Evolutionary conservation across 92 coral and sea anemone species (phyloP).

Genomic region (Epizoanthus stellaris): DNA sequence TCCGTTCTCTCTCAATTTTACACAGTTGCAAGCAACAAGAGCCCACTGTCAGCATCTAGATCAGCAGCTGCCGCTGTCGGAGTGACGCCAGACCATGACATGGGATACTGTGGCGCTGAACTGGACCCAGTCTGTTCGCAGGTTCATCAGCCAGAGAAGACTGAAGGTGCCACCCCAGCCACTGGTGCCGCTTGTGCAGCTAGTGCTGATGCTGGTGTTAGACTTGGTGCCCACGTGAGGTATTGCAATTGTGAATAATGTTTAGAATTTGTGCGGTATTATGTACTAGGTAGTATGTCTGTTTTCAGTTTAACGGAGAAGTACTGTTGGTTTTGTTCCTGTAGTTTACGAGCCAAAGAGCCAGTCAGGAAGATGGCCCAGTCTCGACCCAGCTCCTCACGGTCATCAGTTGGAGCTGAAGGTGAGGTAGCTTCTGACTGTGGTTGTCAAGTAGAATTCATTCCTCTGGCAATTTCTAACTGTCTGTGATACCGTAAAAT

Average conservation of each 20-base stretch:
- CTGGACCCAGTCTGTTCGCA: conserved; percentile 67
- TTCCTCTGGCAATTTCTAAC: no score
- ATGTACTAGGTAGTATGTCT: not conserved
- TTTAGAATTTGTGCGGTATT: no score
- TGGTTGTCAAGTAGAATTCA: not conserved
- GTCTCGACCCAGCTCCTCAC: conserved; percentile 54
- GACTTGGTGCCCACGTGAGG: conserved; percentile 24
- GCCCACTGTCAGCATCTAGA: conserved; percentile 39
- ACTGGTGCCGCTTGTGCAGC: conserved; percentile 26
- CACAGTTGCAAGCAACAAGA: conserved; percentile 23
- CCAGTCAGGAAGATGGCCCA: conserved; percentile 71
- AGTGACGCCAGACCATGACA: conserved; percentile 76
- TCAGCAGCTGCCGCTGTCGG: conserved; percentile 44
- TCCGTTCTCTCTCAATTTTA: not conserved
- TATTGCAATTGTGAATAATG: not conserved
- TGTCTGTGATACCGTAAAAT: no score
- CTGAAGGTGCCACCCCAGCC: conserved; percentile 49
- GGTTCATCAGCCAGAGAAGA: conserved; percentile 81
- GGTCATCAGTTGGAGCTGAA: conserved; percentile 72
- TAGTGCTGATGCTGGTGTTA: conserved; percentile 5
- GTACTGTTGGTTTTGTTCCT: not conserved
- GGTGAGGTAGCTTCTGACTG: conserved; percentile 50
- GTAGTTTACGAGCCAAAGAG: conserved; percentile 63
- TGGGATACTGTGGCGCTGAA: conserved; percentile 74
- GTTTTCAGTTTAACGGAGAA: not conserved